Evolutionary conservation across 2,888 invertebrate genomes (phyloP), one percentile per base, ranked within the genome.

Genomic region (Ormyrus pomaceus): DNA sequence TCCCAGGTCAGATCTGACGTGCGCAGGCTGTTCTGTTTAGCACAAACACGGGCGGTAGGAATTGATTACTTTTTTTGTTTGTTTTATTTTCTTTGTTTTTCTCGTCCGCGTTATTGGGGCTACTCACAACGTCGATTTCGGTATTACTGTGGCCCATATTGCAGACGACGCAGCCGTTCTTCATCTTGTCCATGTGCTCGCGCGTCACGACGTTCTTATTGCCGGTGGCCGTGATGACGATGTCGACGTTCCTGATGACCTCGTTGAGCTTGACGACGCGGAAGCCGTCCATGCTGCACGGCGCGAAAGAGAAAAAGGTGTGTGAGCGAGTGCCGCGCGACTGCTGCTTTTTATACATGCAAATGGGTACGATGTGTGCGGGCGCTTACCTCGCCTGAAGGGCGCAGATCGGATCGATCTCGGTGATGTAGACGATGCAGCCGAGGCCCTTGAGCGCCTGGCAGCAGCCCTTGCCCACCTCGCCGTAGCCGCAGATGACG

Each of bases 71-170:
- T 34, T 34, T 34, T 34, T 34, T 34, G 34, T 34, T 34, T 34
- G 34, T 4, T 19, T 19, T 19, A 19, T 19, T 19, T 19, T 19
- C 19, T 19, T 19, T 34, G 34, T 34, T 34, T 34, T 34, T 34
- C 34, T 34, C 4, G 34, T 34, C 34, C 34, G 34, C 34, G 4
- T 34, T 34, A 34, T 34, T 34, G 34, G 34, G 34, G 4, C 34
- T 34, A 92, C 94, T 91, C 91, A 96, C 96, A 84, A 98, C 97
- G 92, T 98, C 98, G 86, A 97, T 96, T 93, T 98, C 98, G 0
- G 98, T 98, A 91, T 98, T 98, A 83, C 97, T 98, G 91, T 98
- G 98, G 0, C 98, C 98, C 98, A 98, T 98, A 92, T 98, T 98
- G 91, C 98, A 98, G 1, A 98, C 95, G 77, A 98, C 96, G 90